Evolutionary conservation across 2,113 vertebrate genomes (phyloP), one percentile per base, ranked within the genome.

Genomic region (Madoqua kirkii): DNA sequence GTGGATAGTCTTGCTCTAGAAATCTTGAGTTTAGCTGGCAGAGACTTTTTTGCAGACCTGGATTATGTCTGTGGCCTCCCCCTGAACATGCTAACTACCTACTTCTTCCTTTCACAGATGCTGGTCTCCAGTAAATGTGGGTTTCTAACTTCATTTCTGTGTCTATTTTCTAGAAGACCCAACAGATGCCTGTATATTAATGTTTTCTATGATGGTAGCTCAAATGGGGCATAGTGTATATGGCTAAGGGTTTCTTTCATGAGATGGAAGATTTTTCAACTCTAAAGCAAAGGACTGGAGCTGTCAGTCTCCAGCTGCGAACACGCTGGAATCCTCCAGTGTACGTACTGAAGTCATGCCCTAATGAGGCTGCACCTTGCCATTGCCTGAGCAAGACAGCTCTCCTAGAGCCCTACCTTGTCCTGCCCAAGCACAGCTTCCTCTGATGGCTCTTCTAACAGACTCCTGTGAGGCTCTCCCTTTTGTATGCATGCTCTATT

Each of bases 321-420:
- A 1, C 52, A 5, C 2, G 3, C 12, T 64, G 43, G 54, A 21
- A 54, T 40, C 36, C 64, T 5, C 23, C 71, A 52, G 31, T 50
- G 50, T 48, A 91, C 23, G 1, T 33, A 64, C 17, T 7, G 48
- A 85, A 95, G 12, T 7, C 23, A 55, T 2, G 17, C 3, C 25
- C 23, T 36, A 13, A 21, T 3, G 21, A 57, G 54, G 9, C 13
- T 45, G 27, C 9, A 45, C 1, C 1, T 3, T 31, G 13, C 2
- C 36, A 83, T 5, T 40, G 21, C 3, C 25, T 67, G 25, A 36
- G 21, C 16, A 50, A 71, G 17, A 15, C 5, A 60, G 57, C 17
- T 3, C 4, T 59, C 29, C 50, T 52, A 36, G 25, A 62, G 6
- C 15, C 15, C 1, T 9, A 3, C 5, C 8, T 8, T 85, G 3